Conservation (phyloP, 2,113 vertebrate genomes). For the Leptobrachium ailaonicum region DNA sequence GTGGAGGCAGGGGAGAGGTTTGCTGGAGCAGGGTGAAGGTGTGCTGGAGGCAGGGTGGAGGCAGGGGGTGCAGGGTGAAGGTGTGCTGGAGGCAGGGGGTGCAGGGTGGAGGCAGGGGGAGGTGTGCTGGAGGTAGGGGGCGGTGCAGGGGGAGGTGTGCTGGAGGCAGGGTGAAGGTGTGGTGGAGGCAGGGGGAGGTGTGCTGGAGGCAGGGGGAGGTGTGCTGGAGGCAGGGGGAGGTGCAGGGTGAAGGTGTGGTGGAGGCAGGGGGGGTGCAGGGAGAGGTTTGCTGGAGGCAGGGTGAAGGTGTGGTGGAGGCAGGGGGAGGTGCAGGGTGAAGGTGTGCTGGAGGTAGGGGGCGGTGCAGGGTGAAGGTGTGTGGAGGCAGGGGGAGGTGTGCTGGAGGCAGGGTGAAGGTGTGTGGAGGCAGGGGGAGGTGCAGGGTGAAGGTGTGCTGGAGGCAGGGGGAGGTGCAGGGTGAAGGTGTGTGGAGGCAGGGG, state of each 20-base stretch:
- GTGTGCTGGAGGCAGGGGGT: background rate
- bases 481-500: background rate
- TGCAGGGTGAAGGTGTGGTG: background rate
- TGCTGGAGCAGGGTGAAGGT: background rate
- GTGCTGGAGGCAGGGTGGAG: background rate
- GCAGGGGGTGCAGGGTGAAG: background rate
- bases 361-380: background rate
- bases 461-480: background rate
- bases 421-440: slow-evolving; percentile 49
- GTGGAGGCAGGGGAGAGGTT: background rate
- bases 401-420: too few species aligned
- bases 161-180: slow-evolving; percentile 55
- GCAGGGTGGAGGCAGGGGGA: background rate
- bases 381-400: background rate
- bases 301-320: background rate
- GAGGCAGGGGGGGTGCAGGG: background rate
- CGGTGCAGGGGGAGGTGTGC: slow-evolving; percentile 73
- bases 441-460: background rate
- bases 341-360: too few species aligned
- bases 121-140: slow-evolving; percentile 59
- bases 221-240: background rate
- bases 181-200: background rate
- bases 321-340: background rate
- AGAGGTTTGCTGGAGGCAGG: background rate
- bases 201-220: background rate